These are phyloP conservation scores for Eurystomus gularis DNA, from an alignment of 2,113 vertebrate genomes.

Conservation along the genomic window DNA sequence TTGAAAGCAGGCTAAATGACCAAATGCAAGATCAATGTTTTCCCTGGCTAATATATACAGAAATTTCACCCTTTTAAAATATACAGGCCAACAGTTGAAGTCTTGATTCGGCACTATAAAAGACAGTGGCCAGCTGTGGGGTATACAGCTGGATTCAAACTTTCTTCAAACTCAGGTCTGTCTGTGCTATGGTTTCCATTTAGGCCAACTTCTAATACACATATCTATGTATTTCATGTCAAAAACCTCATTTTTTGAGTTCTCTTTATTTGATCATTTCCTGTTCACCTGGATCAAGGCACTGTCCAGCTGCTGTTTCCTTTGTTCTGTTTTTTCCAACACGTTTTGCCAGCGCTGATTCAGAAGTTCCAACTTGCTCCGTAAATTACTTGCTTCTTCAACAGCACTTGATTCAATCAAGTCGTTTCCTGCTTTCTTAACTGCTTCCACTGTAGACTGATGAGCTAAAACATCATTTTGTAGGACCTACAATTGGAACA, in stretches of 20 bases:
- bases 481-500: conserved; percentile 83
- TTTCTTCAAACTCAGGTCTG: neutral
- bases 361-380: conserved; percentile 88
- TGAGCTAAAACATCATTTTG: conserved; percentile 96
- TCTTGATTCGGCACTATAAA: neutral
- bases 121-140: neutral
- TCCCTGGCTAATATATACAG: neutral
- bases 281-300: conserved; percentile 90
- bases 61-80: neutral
- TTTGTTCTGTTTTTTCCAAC: conserved; percentile 88
- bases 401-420: conserved; percentile 90
- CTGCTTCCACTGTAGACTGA: conserved; percentile 90
- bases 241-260: neutral
- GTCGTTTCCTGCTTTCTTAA: conserved; percentile 92
- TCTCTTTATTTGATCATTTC: neutral
- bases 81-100: neutral
- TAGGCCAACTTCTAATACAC: neutral
- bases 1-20: neutral
- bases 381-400: conserved; percentile 91
- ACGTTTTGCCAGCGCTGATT: conserved; percentile 91
- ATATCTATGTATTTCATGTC: neutral
- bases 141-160: neutral
- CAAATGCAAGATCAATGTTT: neutral
- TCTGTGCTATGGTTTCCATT: neutral
- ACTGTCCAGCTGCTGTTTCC: conserved; percentile 88